phyloP scores from a whole-genome alignment of 2,888 invertebrate species.

The Tetranychus truncatus region DNA sequence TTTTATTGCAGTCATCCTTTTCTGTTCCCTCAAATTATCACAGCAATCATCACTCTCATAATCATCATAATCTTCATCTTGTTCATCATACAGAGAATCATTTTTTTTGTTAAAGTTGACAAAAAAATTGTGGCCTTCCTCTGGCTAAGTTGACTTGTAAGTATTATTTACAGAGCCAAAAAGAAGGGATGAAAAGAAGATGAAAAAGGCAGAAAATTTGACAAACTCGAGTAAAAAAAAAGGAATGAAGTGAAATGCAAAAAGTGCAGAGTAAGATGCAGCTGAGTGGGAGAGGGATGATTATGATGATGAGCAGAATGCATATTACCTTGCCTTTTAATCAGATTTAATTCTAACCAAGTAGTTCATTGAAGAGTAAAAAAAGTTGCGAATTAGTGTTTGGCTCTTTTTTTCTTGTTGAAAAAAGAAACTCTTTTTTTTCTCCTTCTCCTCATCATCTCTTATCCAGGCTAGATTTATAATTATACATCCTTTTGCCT shows the following conservation, averaged over 20 bases:
- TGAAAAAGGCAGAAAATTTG: too few relatives aligned
- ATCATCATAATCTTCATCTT: too few relatives aligned
- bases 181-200: too few relatives aligned
- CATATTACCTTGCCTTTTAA: neutral
- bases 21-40: too few relatives aligned
- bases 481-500: neutral
- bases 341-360: neutral
- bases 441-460: neutral
- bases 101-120: too few relatives aligned
- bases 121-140: too few relatives aligned
- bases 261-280: neutral
- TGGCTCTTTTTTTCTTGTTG: neutral
- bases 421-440: neutral
- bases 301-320: neutral
- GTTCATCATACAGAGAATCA: too few relatives aligned
- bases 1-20: too few relatives aligned
- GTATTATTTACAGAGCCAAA: too few relatives aligned
- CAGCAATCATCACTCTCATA: too few relatives aligned
- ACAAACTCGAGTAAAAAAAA: neutral
- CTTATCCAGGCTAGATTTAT: neutral
- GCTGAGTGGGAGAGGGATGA: neutral
- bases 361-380: conserved; percentile 9
- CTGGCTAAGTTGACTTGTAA: too few relatives aligned
- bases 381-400: conserved; percentile 1
- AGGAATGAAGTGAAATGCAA: too few relatives aligned